Percentiles rank a stretch among this genome's conserved stretches.
Conservation (phyloP, 2,113 vertebrate species). For the Pagrus major region DNA sequence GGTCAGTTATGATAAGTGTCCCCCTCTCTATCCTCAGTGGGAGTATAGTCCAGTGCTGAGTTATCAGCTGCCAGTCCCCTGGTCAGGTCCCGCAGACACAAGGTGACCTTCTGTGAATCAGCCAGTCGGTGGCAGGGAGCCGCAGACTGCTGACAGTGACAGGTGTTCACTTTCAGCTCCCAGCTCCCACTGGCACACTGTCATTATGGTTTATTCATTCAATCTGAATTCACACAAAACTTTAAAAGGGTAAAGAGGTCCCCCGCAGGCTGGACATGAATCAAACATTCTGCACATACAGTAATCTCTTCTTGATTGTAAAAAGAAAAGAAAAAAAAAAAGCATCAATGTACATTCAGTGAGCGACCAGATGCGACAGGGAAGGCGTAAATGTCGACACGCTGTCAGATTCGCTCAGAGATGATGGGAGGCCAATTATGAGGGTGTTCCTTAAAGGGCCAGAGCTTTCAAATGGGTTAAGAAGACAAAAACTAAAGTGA, state of each 20-base stretch:
- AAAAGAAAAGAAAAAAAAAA: constrained; percentile 24
- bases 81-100: constrained; percentile 63
- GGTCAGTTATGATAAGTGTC: constrained; percentile 64
- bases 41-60: constrained; percentile 65
- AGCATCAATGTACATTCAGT: constrained; percentile 7
- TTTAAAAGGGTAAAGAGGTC: constrained; percentile 53
- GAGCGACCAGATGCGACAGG: constrained; percentile 19
- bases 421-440: constrained; percentile 35
- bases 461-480: constrained; percentile 18
- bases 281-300: constrained; percentile 23
- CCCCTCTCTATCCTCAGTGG: constrained; percentile 55
- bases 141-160: constrained; percentile 72
- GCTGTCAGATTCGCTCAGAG: constrained; percentile 49
- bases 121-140: constrained; percentile 39
- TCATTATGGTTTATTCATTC: constrained; percentile 76
- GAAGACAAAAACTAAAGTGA: constrained; percentile 28
- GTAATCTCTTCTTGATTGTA: constrained; percentile 4
- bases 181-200: constrained; percentile 41
- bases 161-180: constrained; percentile 72
- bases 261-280: constrained; percentile 41
- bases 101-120: constrained; percentile 73
- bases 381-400: constrained; percentile 25
- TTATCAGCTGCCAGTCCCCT: constrained; percentile 60
- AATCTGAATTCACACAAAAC: constrained; percentile 38
- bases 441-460: constrained; percentile 44